Base-by-base conservation (phyloP, 2,113 vertebrate species). In the Albula glossodonta region DNA sequence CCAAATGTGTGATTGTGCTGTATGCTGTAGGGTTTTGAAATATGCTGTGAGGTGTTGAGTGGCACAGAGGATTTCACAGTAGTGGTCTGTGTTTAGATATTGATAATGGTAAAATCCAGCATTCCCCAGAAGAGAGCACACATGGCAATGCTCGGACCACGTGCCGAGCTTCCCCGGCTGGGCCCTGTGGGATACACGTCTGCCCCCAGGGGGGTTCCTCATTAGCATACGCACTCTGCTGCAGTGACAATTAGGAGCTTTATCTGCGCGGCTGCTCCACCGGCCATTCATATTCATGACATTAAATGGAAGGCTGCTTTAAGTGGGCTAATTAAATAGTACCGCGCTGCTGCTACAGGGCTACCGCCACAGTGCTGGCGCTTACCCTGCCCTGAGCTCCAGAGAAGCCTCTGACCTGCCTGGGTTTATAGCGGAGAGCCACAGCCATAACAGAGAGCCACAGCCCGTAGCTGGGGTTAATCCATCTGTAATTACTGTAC, bases 361-460 rank as follows among this genome's bases (percentile, higher is more conserved):
- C 31, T 41, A 41, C 31, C 31, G 31, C 31, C 53, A 77, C 78
- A 60, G 84, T 52, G 84, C 84, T 82, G 48, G 51, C 11, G 84
- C 81, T 49, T 50, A 50, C 81, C 22, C 51, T 3, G 17, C 60
- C 50, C 15, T 63, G 22, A 74, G 82, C 83, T 85, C 84, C 90
- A 88, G 88, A 90, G 91, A 90, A 90, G 91, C 86, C 90, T 89
- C 93, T 94, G 93, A 94, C 93, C 94, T 94, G 91, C 93, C 88
- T 88, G 89, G 89, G 91, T 94, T 94, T 92, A 93, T 91, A 88
- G 83, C 51, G 85, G 83, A 83, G 31, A 41, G 31, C 31, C 31
- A 41, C 1, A 41, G 31, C 31, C 31, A 41, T 41, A 41, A 41
- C 31, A 41, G 31, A 41, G 31, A 41, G 31, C 31, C 31, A 41